Evolutionary conservation across 35 echinoderm and acorn worm species (phyloP).

Genomic region (Nesometra sesokonis): DNA sequence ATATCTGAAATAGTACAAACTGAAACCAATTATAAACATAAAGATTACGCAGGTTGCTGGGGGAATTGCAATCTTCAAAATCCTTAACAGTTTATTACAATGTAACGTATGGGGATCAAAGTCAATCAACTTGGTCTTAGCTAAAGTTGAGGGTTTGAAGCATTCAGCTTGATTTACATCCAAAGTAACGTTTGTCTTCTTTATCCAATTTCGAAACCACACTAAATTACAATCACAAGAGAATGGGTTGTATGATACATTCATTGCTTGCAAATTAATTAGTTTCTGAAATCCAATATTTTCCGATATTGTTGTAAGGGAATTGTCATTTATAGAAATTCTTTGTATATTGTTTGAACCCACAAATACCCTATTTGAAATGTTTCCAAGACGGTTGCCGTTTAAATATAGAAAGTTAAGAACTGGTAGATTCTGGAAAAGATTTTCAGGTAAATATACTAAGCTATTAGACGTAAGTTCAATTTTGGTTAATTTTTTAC

Average conservation of each 20-base stretch:
- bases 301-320: not conserved
- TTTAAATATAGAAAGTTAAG: not conserved
- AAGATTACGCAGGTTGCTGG: not conserved
- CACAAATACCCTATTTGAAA: not conserved
- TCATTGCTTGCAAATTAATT: not conserved
- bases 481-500: not conserved
- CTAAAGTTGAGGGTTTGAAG: not conserved
- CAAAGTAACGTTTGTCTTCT: not conserved
- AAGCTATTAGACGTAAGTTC: not conserved
- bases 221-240: not conserved
- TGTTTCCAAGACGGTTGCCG: not conserved
- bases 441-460: not conserved
- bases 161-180: too few relatives aligned
- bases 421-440: not conserved
- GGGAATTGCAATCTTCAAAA: not conserved
- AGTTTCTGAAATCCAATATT: not conserved
- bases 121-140: not conserved
- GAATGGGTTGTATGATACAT: not conserved
- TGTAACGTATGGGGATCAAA: not conserved
- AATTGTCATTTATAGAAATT: not conserved
- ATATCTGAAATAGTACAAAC: not conserved
- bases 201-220: not conserved
- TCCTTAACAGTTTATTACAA: not conserved
- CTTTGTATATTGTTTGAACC: not conserved
- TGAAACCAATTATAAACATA: not conserved